Evolutionary conservation across 2,888 invertebrate genomes (phyloP), one percentile per base, ranked within the genome.

Genomic region (Volucella inflata): DNA sequence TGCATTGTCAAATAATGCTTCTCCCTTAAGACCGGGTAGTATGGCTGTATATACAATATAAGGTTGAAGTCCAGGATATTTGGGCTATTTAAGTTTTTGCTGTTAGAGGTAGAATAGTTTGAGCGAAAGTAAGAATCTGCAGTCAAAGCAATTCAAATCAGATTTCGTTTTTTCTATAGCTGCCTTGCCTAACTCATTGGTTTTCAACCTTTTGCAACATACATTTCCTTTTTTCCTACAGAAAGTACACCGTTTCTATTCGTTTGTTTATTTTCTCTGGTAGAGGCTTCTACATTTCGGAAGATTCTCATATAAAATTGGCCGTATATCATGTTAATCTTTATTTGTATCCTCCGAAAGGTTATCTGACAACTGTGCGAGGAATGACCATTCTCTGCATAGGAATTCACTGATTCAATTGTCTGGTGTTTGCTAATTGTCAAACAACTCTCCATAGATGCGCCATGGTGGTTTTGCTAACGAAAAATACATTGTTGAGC

Each of bases 21-120:
- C 40, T 14, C 14, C 57, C 16, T 57, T 40, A 0, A 57, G 40
- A 40, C 40, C n/a, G n/a, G 30, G 30, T 11, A 57, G 9, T n/a
- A 38, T 38, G 2, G 38, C 9, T 57, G 14, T 12, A 16, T 57
- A n/a, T n/a, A n/a, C n/a, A n/a, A 36, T 0, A 14, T n/a, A 8
- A 71, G n/a, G 21, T 74, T 74, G 38, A 74, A 74, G 16, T 74
- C 72, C 16, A 74, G 64, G 11, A 40, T 14, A 17, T 53, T 55
- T n/a, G 62, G n/a, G n/a, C n/a, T n/a, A n/a, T n/a, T n/a, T n/a
- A n/a, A n/a, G n/a, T n/a, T n/a, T n/a, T n/a, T n/a, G 10, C 42
- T 42, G 59, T 40, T 40, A 40, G 40, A 59, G 8, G 59, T 42
- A 40, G 40, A 17, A 16, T 17, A 59, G 12, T 40, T 74, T 65